Conservation (phyloP, 2,113 vertebrate genomes). For the Psilopogon haemacephalus region DNA sequence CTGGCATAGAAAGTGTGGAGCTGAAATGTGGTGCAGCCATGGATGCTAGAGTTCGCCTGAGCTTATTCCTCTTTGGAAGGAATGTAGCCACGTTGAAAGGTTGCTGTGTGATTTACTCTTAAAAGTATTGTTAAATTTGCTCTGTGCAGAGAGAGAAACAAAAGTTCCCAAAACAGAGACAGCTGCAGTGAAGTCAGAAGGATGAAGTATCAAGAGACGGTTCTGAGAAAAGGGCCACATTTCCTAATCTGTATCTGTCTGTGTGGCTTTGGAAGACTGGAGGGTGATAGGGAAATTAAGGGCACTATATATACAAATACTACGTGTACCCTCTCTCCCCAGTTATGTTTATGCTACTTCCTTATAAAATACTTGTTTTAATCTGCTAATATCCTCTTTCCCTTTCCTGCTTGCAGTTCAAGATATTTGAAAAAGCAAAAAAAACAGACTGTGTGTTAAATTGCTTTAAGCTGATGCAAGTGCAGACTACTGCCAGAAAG, state of each 20-base stretch:
- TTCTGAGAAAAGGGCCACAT: not conserved
- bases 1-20: not conserved
- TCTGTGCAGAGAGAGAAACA: not conserved
- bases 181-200: not conserved
- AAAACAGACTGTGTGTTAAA: not conserved
- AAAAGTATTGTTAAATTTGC: not conserved
- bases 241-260: not conserved
- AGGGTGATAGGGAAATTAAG: not conserved
- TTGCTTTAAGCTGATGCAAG: not conserved
- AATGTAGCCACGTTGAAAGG: not conserved
- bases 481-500: not conserved
- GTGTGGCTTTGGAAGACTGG: not conserved
- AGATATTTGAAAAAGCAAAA: not conserved
- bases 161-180: not conserved
- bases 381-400: not conserved
- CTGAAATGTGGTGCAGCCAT: not conserved
- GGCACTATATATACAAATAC: not conserved
- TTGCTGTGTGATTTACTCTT: not conserved
- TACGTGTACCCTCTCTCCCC: not conserved
- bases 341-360: not conserved
- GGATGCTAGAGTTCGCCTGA: not conserved
- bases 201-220: not conserved
- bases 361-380: not conserved
- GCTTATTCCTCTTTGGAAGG: not conserved
- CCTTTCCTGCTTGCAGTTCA: not conserved